Conservation (phyloP, 92 coral and sea anemone genomes). For the Virgularia gustaviana region DNA sequence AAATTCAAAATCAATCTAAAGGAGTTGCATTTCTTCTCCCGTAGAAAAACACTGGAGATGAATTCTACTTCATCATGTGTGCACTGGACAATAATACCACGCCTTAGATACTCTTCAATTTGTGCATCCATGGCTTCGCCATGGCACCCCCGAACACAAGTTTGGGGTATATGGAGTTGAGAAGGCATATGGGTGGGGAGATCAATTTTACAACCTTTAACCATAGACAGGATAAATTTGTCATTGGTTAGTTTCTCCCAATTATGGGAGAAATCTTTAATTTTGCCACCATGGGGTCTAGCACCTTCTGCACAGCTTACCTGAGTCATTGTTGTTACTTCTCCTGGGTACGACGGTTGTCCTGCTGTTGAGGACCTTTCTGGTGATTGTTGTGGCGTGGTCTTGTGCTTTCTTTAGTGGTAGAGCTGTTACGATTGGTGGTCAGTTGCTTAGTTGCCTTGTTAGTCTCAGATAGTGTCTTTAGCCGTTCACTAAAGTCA, state of each 20-base stretch:
- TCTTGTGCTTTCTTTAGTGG: no score
- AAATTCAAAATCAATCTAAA: constrained; percentile 16
- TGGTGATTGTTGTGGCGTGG: background rate
- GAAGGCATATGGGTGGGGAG: background rate
- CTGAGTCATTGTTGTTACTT: background rate
- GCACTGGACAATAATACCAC: constrained; percentile 1
- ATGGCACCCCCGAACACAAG: constrained; percentile 9
- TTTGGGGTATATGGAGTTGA: background rate
- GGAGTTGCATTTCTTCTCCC: constrained; percentile 1
- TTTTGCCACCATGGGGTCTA: constrained; percentile 15
- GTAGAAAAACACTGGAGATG: constrained; percentile 24
- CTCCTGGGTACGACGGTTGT: background rate
- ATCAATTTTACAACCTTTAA: background rate
- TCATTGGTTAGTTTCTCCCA: background rate
- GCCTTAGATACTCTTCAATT: constrained; percentile 1
- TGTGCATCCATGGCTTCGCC: constrained; percentile 23
- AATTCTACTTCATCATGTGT: constrained; percentile 10
- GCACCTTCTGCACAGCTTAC: background rate
- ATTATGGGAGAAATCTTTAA: constrained; percentile 12
- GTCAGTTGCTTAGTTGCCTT: constrained; percentile 41
- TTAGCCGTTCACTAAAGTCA: constrained; percentile 42
- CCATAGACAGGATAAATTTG: background rate
- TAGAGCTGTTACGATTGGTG: no score
- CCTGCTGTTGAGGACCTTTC: background rate
- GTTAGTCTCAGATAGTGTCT: constrained; percentile 43